phyloP scores from a whole-genome alignment of 2,113 vertebrate genomes.

The Picathartes gymnocephalus region DNA sequence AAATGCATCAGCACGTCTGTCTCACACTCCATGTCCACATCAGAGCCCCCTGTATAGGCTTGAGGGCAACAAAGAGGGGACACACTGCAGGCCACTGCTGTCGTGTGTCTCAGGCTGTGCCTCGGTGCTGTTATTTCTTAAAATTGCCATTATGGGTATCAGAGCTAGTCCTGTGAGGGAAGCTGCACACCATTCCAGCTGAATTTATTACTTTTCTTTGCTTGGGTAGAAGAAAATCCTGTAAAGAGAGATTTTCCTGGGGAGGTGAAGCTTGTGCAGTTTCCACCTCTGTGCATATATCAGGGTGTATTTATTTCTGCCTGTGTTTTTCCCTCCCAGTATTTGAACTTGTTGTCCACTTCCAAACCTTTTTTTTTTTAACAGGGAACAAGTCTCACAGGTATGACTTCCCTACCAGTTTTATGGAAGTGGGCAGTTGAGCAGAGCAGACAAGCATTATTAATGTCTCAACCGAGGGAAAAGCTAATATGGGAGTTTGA shows the following conservation, averaged over 20 bases:
- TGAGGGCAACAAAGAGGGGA: not conserved
- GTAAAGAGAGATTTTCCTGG: not conserved
- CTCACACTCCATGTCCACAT: accelerated
- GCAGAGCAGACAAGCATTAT: constrained; percentile 44
- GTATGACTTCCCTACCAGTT: constrained; percentile 20
- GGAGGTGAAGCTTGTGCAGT: not conserved
- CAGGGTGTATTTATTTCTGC: not conserved
- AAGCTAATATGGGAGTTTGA: constrained; percentile 33
- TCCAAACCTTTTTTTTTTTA: not conserved
- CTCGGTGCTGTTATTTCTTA: not conserved
- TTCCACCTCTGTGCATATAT: not conserved
- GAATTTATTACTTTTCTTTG: not conserved
- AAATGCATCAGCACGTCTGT: accelerated
- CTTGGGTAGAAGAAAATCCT: not conserved
- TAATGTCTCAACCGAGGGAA: constrained; percentile 21
- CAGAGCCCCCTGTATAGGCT: not conserved
- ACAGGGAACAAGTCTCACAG: not conserved
- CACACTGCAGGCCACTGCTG: no score
- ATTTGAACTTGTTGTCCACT: not conserved
- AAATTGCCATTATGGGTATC: not conserved
- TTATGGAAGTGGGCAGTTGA: constrained; percentile 20
- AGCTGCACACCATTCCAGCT: accelerated
- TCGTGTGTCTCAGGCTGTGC: not conserved
- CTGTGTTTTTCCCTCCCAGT: not conserved
- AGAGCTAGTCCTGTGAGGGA: not conserved